phyloP scores from a whole-genome alignment of 2,888 invertebrate species.

The Shargacucullia verbasci region DNA sequence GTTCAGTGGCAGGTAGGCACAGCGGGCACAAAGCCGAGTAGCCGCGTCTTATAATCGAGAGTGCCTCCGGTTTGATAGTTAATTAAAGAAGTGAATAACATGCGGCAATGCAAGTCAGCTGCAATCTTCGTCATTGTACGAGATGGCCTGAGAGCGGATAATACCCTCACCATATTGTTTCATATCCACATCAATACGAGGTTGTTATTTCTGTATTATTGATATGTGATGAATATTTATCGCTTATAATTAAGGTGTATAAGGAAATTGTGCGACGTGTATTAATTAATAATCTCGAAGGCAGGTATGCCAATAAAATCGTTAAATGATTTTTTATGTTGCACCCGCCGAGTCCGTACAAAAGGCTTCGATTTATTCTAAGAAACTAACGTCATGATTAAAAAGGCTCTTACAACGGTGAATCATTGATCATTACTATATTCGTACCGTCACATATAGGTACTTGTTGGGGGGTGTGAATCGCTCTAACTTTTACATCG shows the following conservation, averaged over 20 bases:
- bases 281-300: slow-evolving; percentile 40
- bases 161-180: slow-evolving; percentile 40
- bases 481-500: slow-evolving; percentile 54
- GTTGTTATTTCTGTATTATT: slow-evolving; percentile 39
- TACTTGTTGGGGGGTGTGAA: slow-evolving; percentile 32
- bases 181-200: slow-evolving; percentile 23
- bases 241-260: slow-evolving; percentile 39
- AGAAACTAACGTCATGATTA: slow-evolving; percentile 32
- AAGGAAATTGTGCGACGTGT: slow-evolving; percentile 43
- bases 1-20: slow-evolving; percentile 71
- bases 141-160: slow-evolving; percentile 64
- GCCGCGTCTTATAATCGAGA: slow-evolving; percentile 85
- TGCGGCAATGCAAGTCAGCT: slow-evolving; percentile 84
- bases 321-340: slow-evolving; percentile 46
- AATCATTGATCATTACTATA: slow-evolving; percentile 3
- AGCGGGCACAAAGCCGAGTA: slow-evolving; percentile 83
- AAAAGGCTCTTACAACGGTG: slow-evolving; percentile 10
- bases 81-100: slow-evolving; percentile 88
- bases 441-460: background rate
- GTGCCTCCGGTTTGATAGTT: slow-evolving; percentile 86
- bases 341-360: slow-evolving; percentile 22
- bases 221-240: slow-evolving; percentile 43
- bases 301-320: slow-evolving; percentile 39
- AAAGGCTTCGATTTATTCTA: slow-evolving; percentile 28
- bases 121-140: slow-evolving; percentile 76